These are phyloP conservation scores for Scleropages formosus DNA, from an alignment of 2,797 vertebrate species.

Conservation along the genomic window DNA sequence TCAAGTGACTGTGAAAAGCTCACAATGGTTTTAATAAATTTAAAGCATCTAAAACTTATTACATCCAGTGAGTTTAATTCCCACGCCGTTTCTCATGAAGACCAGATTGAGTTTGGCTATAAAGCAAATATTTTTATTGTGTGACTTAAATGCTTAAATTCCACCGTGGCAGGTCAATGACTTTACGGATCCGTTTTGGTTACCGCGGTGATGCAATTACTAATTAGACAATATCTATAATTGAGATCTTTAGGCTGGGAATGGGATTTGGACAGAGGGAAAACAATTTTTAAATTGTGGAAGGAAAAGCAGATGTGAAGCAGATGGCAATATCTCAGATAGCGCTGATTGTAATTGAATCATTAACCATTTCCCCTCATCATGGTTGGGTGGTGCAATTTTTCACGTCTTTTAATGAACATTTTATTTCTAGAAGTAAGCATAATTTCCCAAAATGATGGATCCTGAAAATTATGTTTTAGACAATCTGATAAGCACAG, in stretches of 20 bases:
- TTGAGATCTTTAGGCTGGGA: constrained; percentile 62
- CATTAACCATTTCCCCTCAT: constrained; percentile 29
- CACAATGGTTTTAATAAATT: background rate
- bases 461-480: background rate
- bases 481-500: too few species aligned
- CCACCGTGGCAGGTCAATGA: constrained; percentile 34
- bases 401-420: constrained; percentile 4
- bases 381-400: background rate
- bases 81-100: background rate
- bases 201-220: constrained; percentile 57
- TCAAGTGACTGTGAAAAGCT: background rate
- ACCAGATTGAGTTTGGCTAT: background rate
- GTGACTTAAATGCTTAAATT: background rate
- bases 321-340: constrained; percentile 53
- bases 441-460: background rate
- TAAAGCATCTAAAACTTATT: background rate
- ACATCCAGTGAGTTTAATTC: constrained; percentile 9
- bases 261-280: constrained; percentile 48
- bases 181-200: constrained; percentile 55
- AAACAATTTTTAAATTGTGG: constrained; percentile 49
- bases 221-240: constrained; percentile 72
- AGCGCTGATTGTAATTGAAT: constrained; percentile 46
- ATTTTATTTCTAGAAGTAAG: background rate
- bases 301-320: constrained; percentile 57
- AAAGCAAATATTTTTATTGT: background rate